These are phyloP conservation scores for Rhingia campestris DNA, from an alignment of 2,888 invertebrate genomes.

Conservation along the genomic window DNA sequence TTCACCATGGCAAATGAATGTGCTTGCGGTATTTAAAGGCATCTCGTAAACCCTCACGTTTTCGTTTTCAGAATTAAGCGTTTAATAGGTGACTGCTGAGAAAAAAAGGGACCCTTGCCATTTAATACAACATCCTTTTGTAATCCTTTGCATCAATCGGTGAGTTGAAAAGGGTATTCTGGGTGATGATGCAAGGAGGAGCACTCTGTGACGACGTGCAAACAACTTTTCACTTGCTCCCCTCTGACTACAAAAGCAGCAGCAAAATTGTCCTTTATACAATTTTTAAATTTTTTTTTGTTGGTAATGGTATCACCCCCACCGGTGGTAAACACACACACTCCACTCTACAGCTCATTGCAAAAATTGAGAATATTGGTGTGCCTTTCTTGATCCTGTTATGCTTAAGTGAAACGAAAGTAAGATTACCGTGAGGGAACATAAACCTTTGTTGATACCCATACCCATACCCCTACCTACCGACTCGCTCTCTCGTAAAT, in stretches of 20 bases:
- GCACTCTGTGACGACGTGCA: slow-evolving; percentile 37
- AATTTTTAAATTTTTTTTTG: background rate
- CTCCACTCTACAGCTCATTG: slow-evolving; percentile 18
- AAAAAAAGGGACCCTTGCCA: slow-evolving; percentile 4
- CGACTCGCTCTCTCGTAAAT: background rate
- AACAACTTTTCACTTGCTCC: slow-evolving; percentile 30
- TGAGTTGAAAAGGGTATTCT: slow-evolving; percentile 14
- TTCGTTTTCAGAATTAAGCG: slow-evolving; percentile 20
- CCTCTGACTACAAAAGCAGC: slow-evolving; percentile 40
- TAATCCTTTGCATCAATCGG: slow-evolving; percentile 59
- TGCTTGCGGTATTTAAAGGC: slow-evolving; percentile 44
- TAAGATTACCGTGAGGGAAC: slow-evolving; percentile 46
- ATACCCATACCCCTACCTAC: too few species aligned
- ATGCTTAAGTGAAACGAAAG: slow-evolving; percentile 47
- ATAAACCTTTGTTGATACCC: slow-evolving; percentile 47
- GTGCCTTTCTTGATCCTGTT: slow-evolving; percentile 46
- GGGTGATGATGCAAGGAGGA: slow-evolving; percentile 18
- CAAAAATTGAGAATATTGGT: slow-evolving; percentile 40
- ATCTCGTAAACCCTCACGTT: slow-evolving; percentile 12
- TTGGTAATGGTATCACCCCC: background rate
- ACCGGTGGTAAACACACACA: slow-evolving; percentile 11
- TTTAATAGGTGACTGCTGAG: slow-evolving; percentile 23
- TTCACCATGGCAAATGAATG: slow-evolving; percentile 22
- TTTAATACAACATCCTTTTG: slow-evolving; percentile 39
- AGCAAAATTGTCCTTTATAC: slow-evolving; percentile 22